These are phyloP conservation scores for Bombus picipes DNA, from an alignment of 1,140 invertebrate genomes.

Conservation along the genomic window DNA sequence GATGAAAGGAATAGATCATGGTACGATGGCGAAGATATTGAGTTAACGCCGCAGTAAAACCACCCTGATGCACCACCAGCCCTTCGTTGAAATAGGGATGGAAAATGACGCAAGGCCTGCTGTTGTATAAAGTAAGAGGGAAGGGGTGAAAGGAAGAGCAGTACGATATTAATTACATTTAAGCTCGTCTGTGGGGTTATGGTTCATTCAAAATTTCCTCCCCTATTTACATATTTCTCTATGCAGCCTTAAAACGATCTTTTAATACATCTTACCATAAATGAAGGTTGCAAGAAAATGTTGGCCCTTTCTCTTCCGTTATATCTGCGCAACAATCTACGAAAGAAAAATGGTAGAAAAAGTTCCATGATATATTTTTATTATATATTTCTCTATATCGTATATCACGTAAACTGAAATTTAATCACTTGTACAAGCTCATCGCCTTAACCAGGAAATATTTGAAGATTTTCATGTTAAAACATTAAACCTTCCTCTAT, in stretches of 20 bases:
- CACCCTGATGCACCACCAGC: slow-evolving; percentile 45
- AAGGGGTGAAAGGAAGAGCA: slow-evolving; percentile 36
- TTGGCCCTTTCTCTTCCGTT: background rate
- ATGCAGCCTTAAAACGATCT: slow-evolving; percentile 19
- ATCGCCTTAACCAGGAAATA: background rate
- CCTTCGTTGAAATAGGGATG: slow-evolving; percentile 11
- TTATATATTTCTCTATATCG: background rate
- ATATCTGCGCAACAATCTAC: too few species aligned
- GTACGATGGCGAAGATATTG: slow-evolving; percentile 63
- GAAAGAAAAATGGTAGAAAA: background rate
- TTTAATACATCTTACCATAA: slow-evolving; percentile 12
- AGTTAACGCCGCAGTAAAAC: slow-evolving; percentile 64
- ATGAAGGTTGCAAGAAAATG: background rate
- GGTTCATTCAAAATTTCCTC: slow-evolving; percentile 34
- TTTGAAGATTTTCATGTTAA: background rate
- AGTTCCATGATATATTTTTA: background rate
- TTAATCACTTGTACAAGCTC: background rate
- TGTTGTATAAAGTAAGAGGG: background rate
- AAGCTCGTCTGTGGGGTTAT: slow-evolving; percentile 30
- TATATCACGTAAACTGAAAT: background rate
- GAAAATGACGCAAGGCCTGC: slow-evolving; percentile 1
- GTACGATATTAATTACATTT: slow-evolving; percentile 49
- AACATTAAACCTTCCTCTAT: background rate
- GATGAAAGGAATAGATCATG: slow-evolving; percentile 60
- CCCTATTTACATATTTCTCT: slow-evolving; percentile 43